phyloP scores from a whole-genome alignment of 2,888 invertebrate genomes.

The Ornithoptera priamus region DNA sequence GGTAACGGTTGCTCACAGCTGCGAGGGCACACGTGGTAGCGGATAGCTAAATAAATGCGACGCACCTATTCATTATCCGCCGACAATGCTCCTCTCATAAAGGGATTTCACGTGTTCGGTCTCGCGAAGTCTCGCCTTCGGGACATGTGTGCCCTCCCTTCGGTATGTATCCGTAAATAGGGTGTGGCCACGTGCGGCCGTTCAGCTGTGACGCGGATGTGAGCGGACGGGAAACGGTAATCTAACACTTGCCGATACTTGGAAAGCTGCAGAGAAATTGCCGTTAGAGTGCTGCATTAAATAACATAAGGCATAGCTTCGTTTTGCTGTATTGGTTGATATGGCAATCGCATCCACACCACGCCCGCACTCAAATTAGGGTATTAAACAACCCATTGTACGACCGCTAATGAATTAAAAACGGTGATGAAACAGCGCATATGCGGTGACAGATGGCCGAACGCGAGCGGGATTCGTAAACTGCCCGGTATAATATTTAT shows the following conservation, averaged over 20 bases:
- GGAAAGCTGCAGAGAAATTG: constrained; percentile 54
- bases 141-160: constrained; percentile 79
- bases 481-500: constrained; percentile 66
- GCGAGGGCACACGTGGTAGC: constrained; percentile 77
- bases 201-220: constrained; percentile 78
- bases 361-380: constrained; percentile 44
- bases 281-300: constrained; percentile 26
- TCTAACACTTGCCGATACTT: constrained; percentile 70
- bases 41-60: constrained; percentile 79
- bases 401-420: constrained; percentile 72
- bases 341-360: constrained; percentile 22
- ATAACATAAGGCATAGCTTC: constrained; percentile 27
- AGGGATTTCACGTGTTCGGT: constrained; percentile 79
- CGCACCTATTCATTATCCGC: constrained; percentile 76
- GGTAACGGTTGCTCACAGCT: constrained; percentile 79
- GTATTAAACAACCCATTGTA: constrained; percentile 62
- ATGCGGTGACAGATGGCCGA: constrained; percentile 78
- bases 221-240: constrained; percentile 76
- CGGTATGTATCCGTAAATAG: constrained; percentile 78
- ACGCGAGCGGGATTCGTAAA: constrained; percentile 65
- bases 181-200: constrained; percentile 79
- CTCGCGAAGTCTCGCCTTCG: constrained; percentile 77
- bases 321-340: constrained; percentile 28
- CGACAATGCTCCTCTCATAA: constrained; percentile 77
- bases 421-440: constrained; percentile 70